Base-by-base conservation (phyloP, 2,797 vertebrate species). In the Neopelma chrysocephalum region DNA sequence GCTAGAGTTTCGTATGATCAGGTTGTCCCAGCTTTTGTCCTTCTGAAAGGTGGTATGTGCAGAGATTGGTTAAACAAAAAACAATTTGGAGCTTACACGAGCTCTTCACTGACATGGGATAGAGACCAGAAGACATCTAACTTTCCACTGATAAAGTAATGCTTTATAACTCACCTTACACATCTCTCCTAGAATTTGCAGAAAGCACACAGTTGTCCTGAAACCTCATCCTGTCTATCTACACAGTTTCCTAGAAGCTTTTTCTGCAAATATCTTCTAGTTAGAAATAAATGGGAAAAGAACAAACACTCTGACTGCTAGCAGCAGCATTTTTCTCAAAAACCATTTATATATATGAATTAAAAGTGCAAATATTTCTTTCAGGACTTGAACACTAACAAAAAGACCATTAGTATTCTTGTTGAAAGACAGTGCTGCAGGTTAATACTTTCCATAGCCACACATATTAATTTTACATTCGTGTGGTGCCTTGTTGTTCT, bases 291-390 rank as follows among this genome's bases (percentile, higher is more conserved):
- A 23, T 84, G 9, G 27, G 51, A 26, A 84, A 90, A 93, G 51
- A 94, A 29, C 22, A 89, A 94, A 81, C 43, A 72, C 22, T 50
- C 42, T 73, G 45, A 11, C 50, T 84, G 23, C 50, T 54, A 45
- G 27, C 61, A 70, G 34, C 34, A 88, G 10, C 53, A 71, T 71
- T 21, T 75, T 43, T 82, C 54, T 81, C 58, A 66, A 93, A 83
- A 86, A 4, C 26, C 45, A 90, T 81, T 88, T 84, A 47, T 66
- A 60, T 93, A 60, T 31, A 53, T 15, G 84, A 79, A 91, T 89
- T 85, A 89, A 43, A 26, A 73, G 70, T 45, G n/a, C n/a, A 94
- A 94, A 83, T 60, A 70, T 76, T 91, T 94, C 31, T 94, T 83
- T 90, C 66, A 70, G 76, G 50, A n/a, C n/a, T 84, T 69, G 20